These are phyloP conservation scores for Denticeps clupeoides DNA, from an alignment of 2,797 vertebrate species.

Conservation along the genomic window DNA sequence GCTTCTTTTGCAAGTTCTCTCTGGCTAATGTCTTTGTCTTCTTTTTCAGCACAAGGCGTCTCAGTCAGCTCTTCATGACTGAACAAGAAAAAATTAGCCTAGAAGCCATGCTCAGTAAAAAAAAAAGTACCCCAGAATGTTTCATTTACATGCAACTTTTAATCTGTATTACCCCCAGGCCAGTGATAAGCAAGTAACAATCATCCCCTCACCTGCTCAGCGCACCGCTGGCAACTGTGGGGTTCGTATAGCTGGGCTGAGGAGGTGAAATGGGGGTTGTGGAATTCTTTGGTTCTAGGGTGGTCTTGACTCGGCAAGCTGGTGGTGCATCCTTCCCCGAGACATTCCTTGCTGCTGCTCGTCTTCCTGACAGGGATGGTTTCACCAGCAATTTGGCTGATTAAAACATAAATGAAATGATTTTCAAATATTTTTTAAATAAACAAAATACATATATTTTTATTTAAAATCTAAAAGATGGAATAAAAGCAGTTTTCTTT, in stretches of 20 bases:
- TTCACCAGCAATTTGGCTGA: conserved; percentile 38
- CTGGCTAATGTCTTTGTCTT: too few species aligned
- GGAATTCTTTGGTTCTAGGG: neutral
- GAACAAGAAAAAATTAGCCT: too few species aligned
- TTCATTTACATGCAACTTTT: too few species aligned
- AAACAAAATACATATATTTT: neutral
- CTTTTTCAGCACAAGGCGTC: too few species aligned
- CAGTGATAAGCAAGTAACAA: neutral
- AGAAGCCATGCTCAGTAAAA: too few species aligned
- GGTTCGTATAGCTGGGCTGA: conserved; percentile 7
- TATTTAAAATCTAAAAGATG: neutral
- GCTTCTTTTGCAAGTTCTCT: too few species aligned
- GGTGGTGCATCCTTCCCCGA: neutral
- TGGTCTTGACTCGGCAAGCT: neutral
- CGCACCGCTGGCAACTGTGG: too few species aligned
- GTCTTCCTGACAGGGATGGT: conserved; percentile 14
- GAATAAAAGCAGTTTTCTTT: too few species aligned
- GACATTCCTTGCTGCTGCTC: neutral
- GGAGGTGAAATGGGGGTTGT: neutral
- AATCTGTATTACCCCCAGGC: too few species aligned
- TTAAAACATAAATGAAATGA: conserved; percentile 10
- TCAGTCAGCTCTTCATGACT: too few species aligned
- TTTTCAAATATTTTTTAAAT: neutral
- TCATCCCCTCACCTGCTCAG: neutral
- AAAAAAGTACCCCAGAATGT: too few species aligned